These are phyloP conservation scores for Pyrgilauda ruficollis DNA, from an alignment of 2,113 vertebrate genomes.

Conservation along the genomic window DNA sequence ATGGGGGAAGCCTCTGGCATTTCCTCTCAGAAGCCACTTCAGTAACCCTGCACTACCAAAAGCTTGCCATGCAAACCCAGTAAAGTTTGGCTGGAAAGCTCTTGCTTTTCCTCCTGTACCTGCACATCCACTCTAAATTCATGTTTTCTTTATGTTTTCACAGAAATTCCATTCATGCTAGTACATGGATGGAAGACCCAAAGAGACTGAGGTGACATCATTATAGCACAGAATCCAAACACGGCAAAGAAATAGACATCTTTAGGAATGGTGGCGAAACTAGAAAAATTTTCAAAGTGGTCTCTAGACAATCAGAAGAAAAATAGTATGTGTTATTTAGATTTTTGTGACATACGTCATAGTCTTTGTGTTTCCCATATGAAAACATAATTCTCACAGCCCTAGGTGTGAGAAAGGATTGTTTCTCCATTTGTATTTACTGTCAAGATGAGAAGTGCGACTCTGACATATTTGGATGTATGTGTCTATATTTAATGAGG, in stretches of 20 bases:
- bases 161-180: background rate
- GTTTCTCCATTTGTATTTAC: background rate
- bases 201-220: background rate
- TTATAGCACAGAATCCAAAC: background rate
- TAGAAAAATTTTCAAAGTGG: background rate
- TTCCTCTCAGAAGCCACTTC: background rate
- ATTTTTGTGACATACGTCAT: background rate
- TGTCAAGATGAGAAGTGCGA: background rate
- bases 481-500: accelerated
- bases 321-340: background rate
- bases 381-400: background rate
- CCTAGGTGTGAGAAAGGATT: background rate
- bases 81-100: background rate
- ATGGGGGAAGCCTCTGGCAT: background rate
- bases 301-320: background rate
- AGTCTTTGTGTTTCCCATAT: background rate
- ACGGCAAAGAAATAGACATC: background rate
- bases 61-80: background rate
- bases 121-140: background rate
- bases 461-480: background rate
- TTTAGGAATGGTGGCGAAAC: background rate
- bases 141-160: background rate
- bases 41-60: background rate
- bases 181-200: background rate
- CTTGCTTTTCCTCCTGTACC: background rate